Evolutionary conservation across 2,113 vertebrate genomes (phyloP), one percentile per base, ranked within the genome.

Genomic region (Xiphorhynchus elegans): DNA sequence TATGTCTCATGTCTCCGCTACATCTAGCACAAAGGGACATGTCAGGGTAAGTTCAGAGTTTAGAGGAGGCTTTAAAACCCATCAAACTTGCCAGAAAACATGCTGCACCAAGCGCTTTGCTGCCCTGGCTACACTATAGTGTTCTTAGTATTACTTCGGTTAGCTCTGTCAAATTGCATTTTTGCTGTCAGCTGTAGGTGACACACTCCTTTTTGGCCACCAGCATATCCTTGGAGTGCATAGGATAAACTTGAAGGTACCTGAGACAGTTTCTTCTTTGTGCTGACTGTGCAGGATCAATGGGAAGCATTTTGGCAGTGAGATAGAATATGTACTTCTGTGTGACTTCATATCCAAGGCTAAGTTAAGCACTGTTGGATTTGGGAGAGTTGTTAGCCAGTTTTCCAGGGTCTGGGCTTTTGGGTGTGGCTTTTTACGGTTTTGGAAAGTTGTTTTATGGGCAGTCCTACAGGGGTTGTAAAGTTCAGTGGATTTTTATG

Each of bases 401-500:
- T 80, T 90, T 93, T 93, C 55, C 69, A 69, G 40, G 47, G 56
- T 52, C 35, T 86, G 39, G 28, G 8, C 0, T 66, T 84, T 89
- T 13, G 82, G 70, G 85, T 73, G 69, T 55, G 39, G 2, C 5
- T 11, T 83, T 78, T 52, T 84, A 52, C n/a, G 42, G 28, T 73
- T 93, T 86, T 90, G 60, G 18, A 77, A 70, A 56, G 23, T 18
- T 72, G 9, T 72, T 94, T 82, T 87, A 84, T 75, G 40, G 59
- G 44, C 21, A 82, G 8, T 91, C 87, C 60, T 75, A 72, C 58
- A 78, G 11, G 6, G 56, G 17, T 37, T 77, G 9, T 84, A 53
- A 86, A 92, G 68, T 84, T 89, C 75, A 79, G 24, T 52, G 68
- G 47, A 72, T 50, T 96, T 90, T 95, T 87, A 68, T 75, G 69